Evolutionary conservation across 2,113 vertebrate genomes (phyloP), one percentile per base, ranked within the genome.

Genomic region (Sminthopsis crassicaudata): DNA sequence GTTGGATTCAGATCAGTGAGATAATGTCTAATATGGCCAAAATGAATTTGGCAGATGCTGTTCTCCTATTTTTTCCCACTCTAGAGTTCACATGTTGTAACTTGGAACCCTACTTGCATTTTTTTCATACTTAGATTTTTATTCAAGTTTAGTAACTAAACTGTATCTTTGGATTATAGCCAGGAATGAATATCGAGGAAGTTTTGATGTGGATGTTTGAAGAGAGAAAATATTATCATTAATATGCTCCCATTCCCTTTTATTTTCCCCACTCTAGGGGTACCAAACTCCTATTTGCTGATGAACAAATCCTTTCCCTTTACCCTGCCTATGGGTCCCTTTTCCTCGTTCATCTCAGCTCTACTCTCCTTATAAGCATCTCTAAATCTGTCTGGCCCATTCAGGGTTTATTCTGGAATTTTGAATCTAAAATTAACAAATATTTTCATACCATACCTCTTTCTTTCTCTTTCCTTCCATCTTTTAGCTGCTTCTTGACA

Each of bases 81-180:
- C 14, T 48, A 54, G 23, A 96, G 24, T 93, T 96, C 97, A 94
- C 52, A 14, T 76, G 91, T 88, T 51, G 52, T 89, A 95, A 53
- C 96, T 98, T 90, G 67, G 91, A 94, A 97, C 95, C 50, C 89
- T 91, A 0, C 94, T 92, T 88, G 76, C 54, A 94, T 97, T 89
- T 94, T 96, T 97, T 93, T 97, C 95, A 96, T 93, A 94, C 96
- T 93, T 95, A 94, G 95, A 60, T 97, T 96, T 96, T 96, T 97
- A 95, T 97, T 91, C 96, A 96, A 93, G 93, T 96, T 96, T 60
- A 92, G 92, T 95, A 97, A 95, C 95, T 94, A 96, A 95, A 97
- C 94, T 94, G 89, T 0, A 0, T 89, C 50, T 97, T 94, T 93
- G 84, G 92, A 50, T 46, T 90, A 25, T 52, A 91, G 89, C 91